These are phyloP conservation scores for Hetaerina americana DNA, from an alignment of 1,140 invertebrate species.

Conservation along the genomic window DNA sequence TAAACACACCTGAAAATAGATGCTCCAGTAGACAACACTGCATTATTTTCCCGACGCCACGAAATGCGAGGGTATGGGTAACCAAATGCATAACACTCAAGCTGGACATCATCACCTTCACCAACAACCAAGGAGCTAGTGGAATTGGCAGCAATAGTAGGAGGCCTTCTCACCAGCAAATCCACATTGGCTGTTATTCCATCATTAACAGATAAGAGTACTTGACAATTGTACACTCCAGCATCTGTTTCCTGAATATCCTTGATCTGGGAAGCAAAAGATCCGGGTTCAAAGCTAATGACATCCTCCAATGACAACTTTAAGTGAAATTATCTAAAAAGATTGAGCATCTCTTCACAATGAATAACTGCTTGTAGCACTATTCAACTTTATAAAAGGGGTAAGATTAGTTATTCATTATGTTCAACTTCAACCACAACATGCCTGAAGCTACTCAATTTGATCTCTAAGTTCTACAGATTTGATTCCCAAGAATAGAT, in stretches of 20 bases:
- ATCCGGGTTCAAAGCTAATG: not conserved
- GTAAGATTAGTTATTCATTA: too few relatives aligned
- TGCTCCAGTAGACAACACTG: slow-evolving; percentile 33
- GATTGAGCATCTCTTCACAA: too few relatives aligned
- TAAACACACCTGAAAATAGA: slow-evolving; percentile 26
- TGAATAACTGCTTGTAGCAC: too few relatives aligned
- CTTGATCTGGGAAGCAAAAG: slow-evolving; percentile 23
- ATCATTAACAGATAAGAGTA: slow-evolving; percentile 27
- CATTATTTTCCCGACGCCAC: slow-evolving; percentile 38
- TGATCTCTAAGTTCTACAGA: too few relatives aligned
- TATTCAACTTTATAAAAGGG: too few relatives aligned
- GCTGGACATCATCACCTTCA: slow-evolving; percentile 25
- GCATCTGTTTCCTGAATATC: slow-evolving; percentile 38
- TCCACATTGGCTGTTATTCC: slow-evolving; percentile 30
- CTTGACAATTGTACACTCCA: slow-evolving; percentile 35
- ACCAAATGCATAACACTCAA: slow-evolving; percentile 35
- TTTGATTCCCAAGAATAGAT: too few relatives aligned
- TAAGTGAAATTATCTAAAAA: too few relatives aligned
- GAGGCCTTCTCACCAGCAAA: slow-evolving; percentile 31
- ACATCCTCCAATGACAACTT: too few relatives aligned
- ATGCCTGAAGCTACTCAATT: too few relatives aligned
- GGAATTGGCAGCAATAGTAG: slow-evolving; percentile 35
- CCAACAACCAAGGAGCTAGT: slow-evolving; percentile 31
- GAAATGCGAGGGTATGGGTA: slow-evolving; percentile 29
- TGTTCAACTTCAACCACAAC: too few relatives aligned